These are phyloP conservation scores for Asbolus verrucosus DNA, from an alignment of 1,140 invertebrate species.

Conservation along the genomic window DNA sequence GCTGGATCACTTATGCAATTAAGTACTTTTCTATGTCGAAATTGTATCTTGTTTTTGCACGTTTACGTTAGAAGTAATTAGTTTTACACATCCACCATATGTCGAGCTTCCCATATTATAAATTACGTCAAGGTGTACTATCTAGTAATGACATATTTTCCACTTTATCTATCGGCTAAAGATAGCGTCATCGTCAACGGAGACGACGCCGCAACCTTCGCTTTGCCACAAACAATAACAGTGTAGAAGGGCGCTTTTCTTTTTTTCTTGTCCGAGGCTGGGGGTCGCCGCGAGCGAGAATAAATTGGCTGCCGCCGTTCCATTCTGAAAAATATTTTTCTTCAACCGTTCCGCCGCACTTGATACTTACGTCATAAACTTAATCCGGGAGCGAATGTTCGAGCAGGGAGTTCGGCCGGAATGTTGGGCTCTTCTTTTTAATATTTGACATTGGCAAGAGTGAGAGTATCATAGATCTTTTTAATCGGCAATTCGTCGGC, in stretches of 20 bases:
- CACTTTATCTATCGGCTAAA: constrained; percentile 5
- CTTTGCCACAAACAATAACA: too few species aligned
- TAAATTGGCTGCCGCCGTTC: too few species aligned
- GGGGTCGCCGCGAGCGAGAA: too few species aligned
- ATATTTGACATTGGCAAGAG: constrained; percentile 22
- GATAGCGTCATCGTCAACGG: constrained; percentile 33
- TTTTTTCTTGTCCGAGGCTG: too few species aligned
- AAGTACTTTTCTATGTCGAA: constrained; percentile 18
- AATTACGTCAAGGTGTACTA: constrained; percentile 33
- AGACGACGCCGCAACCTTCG: constrained; percentile 22
- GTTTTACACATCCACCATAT: constrained; percentile 16
- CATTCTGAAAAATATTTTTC: too few species aligned
- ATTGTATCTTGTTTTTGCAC: constrained; percentile 6
- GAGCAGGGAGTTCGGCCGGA: too few species aligned
- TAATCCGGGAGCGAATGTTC: too few species aligned
- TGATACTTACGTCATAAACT: too few species aligned
- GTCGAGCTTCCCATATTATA: constrained; percentile 24
- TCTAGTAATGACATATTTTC: constrained; percentile 21
- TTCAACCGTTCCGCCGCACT: too few species aligned
- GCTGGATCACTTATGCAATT: constrained; percentile 12
- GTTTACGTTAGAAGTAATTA: constrained; percentile 12
- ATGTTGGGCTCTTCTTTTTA: constrained; percentile 22
- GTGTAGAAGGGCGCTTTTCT: too few species aligned
- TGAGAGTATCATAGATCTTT: constrained; percentile 9
- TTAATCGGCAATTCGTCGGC: constrained; percentile 6